These are phyloP conservation scores for Melanostigma gelatinosum DNA, from an alignment of 2,113 vertebrate species.

Conservation along the genomic window DNA sequence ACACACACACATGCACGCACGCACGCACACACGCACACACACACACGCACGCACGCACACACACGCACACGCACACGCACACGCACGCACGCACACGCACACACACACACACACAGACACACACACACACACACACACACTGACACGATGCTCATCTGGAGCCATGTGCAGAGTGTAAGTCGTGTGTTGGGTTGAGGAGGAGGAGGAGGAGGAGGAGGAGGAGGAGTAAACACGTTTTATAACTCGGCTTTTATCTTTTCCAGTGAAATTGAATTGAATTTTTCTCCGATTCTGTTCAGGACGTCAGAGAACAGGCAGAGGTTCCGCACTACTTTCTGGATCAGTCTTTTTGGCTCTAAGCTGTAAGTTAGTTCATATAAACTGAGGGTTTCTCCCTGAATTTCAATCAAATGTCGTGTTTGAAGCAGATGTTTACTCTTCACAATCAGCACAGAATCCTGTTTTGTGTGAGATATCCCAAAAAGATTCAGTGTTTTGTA, in stretches of 20 bases:
- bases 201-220: slow-evolving; percentile 5
- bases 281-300: too few species aligned
- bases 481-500: background rate
- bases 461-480: background rate
- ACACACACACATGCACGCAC: background rate
- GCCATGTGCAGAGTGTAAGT: slow-evolving; percentile 2
- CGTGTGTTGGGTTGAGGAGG: slow-evolving; percentile 10
- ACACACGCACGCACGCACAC: background rate
- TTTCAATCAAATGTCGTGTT: background rate
- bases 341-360: background rate
- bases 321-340: background rate
- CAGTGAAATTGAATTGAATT: too few species aligned
- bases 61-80: background rate
- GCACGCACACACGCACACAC: background rate
- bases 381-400: too few species aligned
- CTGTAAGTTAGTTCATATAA: background rate
- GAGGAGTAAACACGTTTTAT: too few species aligned
- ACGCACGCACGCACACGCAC: background rate
- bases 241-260: too few species aligned
- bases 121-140: background rate
- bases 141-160: background rate
- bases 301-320: too few species aligned
- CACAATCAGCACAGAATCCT: background rate
- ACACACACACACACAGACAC: background rate
- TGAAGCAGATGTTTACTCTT: background rate